Percentiles rank a stretch among this genome's conserved stretches.
phyloP scores from a whole-genome alignment of 2,797 vertebrate genomes.

The Eurystomus glaucurus region DNA sequence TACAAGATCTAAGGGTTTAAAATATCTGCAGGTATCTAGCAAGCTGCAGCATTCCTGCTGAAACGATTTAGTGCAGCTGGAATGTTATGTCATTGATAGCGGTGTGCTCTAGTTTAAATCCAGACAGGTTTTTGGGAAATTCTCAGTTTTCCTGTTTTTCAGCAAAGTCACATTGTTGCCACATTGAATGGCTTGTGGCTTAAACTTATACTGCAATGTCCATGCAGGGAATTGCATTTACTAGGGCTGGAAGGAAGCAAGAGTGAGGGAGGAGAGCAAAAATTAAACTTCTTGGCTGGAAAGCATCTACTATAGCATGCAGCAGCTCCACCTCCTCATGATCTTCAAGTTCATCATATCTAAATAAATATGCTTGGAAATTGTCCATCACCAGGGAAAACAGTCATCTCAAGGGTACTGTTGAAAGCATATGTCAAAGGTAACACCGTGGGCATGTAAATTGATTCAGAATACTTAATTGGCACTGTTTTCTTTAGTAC shows the following conservation, averaged over 20 bases:
- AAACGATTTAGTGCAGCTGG: not conserved
- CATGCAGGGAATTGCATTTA: not conserved
- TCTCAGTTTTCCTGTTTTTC: not conserved
- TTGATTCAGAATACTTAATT: slow-evolving; percentile 44
- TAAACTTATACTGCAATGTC: not conserved
- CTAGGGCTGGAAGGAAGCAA: not conserved
- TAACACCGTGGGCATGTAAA: slow-evolving; percentile 20
- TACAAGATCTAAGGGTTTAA: too few species aligned
- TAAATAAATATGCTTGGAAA: slow-evolving; percentile 54
- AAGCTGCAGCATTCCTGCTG: not conserved
- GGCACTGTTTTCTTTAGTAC: slow-evolving; percentile 12
- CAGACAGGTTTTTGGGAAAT: not conserved
- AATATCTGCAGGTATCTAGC: not conserved
- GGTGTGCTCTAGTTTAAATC: not conserved
- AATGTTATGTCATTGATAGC: not conserved
- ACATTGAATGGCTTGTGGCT: not conserved
- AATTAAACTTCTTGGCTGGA: not conserved
- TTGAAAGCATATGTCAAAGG: slow-evolving; percentile 58
- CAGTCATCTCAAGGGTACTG: slow-evolving; percentile 53
- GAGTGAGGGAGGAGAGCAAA: not conserved
- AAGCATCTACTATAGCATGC: not conserved
- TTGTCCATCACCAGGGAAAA: slow-evolving; percentile 26
- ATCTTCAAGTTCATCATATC: slow-evolving; percentile 4
- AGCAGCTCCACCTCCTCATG: not conserved
- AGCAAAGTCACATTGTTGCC: not conserved